Evolutionary conservation across 2,113 vertebrate genomes (phyloP).

Genomic region (Leptobrachium leishanense): DNA sequence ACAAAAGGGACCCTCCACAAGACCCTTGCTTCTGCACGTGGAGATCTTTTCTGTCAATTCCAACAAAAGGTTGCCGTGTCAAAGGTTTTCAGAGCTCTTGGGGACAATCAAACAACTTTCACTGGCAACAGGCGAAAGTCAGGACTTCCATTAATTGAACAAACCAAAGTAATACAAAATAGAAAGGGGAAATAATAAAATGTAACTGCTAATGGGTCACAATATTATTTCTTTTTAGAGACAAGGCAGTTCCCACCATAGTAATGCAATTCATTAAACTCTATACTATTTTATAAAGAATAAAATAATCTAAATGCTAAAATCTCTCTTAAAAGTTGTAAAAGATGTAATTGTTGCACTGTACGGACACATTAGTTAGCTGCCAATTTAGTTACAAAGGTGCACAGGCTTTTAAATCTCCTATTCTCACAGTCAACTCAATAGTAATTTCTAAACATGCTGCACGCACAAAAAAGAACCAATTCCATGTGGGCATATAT

Average conservation of each 20-base stretch:
- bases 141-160: constrained; percentile 1
- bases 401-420: background rate
- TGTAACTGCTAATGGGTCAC: too few species aligned
- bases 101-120: constrained; percentile 47
- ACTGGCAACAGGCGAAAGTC: background rate
- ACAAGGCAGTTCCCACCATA: too few species aligned
- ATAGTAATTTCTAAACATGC: constrained; percentile 46
- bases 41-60: constrained; percentile 51
- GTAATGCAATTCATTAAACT: too few species aligned
- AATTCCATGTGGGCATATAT: constrained; percentile 43
- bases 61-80: constrained; percentile 48
- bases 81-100: constrained; percentile 51
- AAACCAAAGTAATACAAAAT: too few species aligned
- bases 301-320: too few species aligned
- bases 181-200: too few species aligned
- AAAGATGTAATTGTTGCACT: too few species aligned
- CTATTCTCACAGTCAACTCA: constrained; percentile 42
- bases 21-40: constrained; percentile 54
- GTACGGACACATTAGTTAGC: too few species aligned
- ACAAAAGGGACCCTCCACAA: constrained; percentile 4
- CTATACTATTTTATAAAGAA: too few species aligned
- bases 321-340: too few species aligned
- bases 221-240: too few species aligned
- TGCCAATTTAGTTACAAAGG: too few species aligned
- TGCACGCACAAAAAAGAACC: constrained; percentile 48